Conservation (phyloP, 2,113 vertebrate species). For the Podarcis muralis region DNA sequence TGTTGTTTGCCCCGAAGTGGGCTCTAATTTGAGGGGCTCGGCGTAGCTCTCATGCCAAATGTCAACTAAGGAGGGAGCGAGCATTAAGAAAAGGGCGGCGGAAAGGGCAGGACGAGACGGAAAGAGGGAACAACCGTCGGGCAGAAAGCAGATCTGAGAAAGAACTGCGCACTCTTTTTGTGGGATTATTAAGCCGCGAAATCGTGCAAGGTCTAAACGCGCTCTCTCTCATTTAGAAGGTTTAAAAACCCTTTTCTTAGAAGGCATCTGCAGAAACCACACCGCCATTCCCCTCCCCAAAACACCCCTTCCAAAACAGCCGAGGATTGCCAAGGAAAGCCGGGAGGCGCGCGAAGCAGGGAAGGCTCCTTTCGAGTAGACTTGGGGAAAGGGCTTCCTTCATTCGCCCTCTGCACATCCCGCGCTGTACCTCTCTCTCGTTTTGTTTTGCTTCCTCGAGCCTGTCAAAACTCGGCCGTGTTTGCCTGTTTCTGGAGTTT, state of each 20-base stretch:
- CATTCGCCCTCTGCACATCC: neutral
- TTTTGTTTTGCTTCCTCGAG: conserved; percentile 56
- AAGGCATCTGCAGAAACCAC: conserved; percentile 40
- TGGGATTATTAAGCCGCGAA: conserved; percentile 1
- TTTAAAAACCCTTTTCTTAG: neutral
- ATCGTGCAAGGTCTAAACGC: neutral
- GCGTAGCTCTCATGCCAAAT: neutral
- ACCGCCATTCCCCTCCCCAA: conserved; percentile 4
- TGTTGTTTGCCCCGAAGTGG: neutral
- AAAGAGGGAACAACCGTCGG: neutral
- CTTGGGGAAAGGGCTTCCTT: neutral
- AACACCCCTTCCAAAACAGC: neutral
- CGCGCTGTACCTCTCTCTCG: neutral
- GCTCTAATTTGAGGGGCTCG: neutral
- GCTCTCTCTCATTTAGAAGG: neutral
- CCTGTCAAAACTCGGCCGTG: conserved; percentile 59
- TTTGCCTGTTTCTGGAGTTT: conserved; percentile 51
- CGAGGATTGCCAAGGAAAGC: neutral
- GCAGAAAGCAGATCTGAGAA: too few relatives aligned
- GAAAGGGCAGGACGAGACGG: neutral
- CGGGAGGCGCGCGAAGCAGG: neutral
- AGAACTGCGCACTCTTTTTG: neutral
- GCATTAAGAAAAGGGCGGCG: too few relatives aligned
- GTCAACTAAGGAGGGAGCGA: too few relatives aligned
- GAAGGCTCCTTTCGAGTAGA: conserved; percentile 46